phyloP scores from a whole-genome alignment of 2,113 vertebrate species.

The Notiomystis cincta region DNA sequence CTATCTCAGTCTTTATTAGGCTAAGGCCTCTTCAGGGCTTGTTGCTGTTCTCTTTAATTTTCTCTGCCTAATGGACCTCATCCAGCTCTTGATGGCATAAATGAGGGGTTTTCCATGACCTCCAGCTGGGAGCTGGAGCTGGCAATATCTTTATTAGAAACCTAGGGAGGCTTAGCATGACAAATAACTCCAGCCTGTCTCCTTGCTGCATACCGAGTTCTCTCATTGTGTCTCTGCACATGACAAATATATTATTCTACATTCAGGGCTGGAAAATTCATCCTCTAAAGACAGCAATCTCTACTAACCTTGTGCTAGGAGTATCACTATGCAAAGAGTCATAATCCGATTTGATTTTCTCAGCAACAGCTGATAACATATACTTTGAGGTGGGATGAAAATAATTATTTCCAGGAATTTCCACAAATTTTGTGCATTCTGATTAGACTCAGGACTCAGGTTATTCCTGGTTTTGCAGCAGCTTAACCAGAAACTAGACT shows the following conservation, averaged over 20 bases:
- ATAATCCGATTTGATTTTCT: not conserved
- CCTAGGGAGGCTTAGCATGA: not conserved
- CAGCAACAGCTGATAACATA: not conserved
- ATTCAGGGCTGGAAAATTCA: not conserved
- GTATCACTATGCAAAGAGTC: not conserved
- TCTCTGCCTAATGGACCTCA: constrained; percentile 50
- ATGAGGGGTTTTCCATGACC: constrained; percentile 16
- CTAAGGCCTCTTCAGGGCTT: constrained; percentile 39
- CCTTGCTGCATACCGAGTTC: not conserved
- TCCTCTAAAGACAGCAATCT: not conserved
- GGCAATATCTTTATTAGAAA: constrained; percentile 26
- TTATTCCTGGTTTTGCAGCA: not conserved
- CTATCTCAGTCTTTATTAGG: constrained; percentile 28
- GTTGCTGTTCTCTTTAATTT: constrained; percentile 51
- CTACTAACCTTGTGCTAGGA: not conserved
- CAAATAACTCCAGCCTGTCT: not conserved
- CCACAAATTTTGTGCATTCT: not conserved
- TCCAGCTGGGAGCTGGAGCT: not conserved
- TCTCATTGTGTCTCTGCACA: not conserved
- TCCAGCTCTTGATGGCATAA: not conserved
- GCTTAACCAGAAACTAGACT: not conserved
- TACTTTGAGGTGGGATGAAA: not conserved
- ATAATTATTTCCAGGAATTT: not conserved
- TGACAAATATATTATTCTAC: not conserved
- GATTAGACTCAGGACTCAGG: not conserved